A percentile compares a stretch with the other conserved stretches of the same genome.
Evolutionary conservation across 2,113 vertebrate species (phyloP).

Genomic region (Psittacula cyanocephala): DNA sequence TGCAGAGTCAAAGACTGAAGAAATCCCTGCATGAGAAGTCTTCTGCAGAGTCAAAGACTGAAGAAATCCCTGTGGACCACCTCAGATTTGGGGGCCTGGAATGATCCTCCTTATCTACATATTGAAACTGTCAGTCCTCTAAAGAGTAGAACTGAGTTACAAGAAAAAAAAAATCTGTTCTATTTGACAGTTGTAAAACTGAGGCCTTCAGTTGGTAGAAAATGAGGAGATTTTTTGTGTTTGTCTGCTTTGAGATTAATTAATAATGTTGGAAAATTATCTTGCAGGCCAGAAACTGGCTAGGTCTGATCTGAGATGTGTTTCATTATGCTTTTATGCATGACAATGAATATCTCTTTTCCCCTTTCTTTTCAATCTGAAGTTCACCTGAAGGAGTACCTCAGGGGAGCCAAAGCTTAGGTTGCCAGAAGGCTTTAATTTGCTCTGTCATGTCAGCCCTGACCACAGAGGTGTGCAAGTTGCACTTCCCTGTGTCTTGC

Average conservation of each 20-base stretch:
- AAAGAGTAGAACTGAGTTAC: neutral
- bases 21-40: too few relatives aligned
- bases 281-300: neutral
- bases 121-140: neutral
- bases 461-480: neutral
- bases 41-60: too few relatives aligned
- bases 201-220: neutral
- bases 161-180: rapidly evolving
- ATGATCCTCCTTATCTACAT: neutral
- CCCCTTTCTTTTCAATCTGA: neutral
- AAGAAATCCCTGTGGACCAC: neutral
- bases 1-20: too few relatives aligned
- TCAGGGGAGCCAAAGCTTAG: neutral
- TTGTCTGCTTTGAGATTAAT: neutral
- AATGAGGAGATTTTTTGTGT: neutral
- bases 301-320: neutral
- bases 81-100: neutral
- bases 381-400: neutral
- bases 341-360: neutral
- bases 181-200: neutral
- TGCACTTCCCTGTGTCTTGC: neutral
- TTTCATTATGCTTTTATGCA: neutral
- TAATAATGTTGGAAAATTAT: neutral
- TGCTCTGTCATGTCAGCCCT: neutral
- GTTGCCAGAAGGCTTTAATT: neutral